These are phyloP conservation scores for Synanthedon tipuliformis DNA, from an alignment of 2,888 invertebrate genomes.

Conservation along the genomic window DNA sequence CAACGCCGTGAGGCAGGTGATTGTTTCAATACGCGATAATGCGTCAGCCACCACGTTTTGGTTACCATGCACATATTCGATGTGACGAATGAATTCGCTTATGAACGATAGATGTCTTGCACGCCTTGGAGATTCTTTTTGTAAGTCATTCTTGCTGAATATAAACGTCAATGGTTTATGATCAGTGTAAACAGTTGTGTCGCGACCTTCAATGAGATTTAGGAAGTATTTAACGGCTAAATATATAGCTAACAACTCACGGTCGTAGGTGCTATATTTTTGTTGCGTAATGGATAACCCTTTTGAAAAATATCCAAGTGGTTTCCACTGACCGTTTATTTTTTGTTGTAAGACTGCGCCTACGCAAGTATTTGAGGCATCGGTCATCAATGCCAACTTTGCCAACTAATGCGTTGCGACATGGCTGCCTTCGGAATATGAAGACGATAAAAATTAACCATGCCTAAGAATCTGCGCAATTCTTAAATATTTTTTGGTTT, in stretches of 20 bases:
- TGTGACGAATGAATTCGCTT: neutral
- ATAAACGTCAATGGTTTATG: no score
- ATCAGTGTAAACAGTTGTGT: no score
- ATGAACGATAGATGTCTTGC: no score
- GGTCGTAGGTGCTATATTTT: neutral
- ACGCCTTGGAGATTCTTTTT: no score
- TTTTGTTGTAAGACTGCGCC: constrained; percentile 6
- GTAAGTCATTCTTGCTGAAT: no score
- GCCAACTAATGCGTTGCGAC: neutral
- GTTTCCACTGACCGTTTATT: constrained; percentile 3
- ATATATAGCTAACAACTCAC: no score
- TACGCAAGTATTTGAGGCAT: constrained; percentile 3
- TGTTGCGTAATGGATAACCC: constrained; percentile 3
- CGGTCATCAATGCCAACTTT: constrained; percentile 3
- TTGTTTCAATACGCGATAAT: neutral
- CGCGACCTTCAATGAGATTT: no score
- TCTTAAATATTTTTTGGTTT: no score
- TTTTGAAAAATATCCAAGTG: constrained; percentile 8
- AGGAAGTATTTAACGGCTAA: no score
- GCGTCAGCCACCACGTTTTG: neutral
- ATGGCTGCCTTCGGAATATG: no score
- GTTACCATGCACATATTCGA: neutral
- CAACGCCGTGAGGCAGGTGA: neutral
- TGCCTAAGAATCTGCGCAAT: no score
- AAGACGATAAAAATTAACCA: no score